Conservation (phyloP, 2,113 vertebrate genomes). For the Podocnemis expansa region DNA sequence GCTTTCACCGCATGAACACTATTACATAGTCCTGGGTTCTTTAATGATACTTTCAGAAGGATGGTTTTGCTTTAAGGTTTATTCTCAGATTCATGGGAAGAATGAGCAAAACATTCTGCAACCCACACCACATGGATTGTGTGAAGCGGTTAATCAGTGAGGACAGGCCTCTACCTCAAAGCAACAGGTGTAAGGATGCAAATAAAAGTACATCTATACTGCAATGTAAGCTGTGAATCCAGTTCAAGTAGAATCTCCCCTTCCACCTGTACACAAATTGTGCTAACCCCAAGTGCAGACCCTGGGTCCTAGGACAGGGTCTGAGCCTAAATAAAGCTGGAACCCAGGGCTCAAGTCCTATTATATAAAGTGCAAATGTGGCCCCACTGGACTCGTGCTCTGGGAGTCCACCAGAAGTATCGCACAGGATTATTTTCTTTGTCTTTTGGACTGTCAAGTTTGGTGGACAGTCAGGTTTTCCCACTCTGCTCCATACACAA, state of each 20-base stretch:
- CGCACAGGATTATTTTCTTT: not conserved
- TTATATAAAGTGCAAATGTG: not conserved
- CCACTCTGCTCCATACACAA: not conserved
- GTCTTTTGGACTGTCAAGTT: not conserved
- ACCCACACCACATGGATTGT: not conserved
- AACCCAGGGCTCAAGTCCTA: not conserved
- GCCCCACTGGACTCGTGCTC: not conserved
- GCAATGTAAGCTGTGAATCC: not conserved
- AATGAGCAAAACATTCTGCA: not conserved
- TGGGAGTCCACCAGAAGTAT: not conserved
- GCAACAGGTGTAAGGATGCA: rapidly evolving
- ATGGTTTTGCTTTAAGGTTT: not conserved
- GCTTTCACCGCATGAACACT: not conserved
- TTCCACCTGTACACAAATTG: not conserved
- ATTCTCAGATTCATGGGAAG: not conserved
- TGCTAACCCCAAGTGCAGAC: not conserved
- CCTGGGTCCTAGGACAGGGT: not conserved
- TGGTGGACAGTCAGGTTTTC: not conserved
- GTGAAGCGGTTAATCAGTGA: not conserved
- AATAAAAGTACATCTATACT: not conserved
- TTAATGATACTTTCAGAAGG: not conserved
- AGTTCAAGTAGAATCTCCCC: not conserved
- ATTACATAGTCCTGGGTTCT: not conserved
- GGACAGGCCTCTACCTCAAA: not conserved
- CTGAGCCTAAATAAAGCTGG: not conserved